Evolutionary conservation across 2,888 invertebrate genomes (phyloP).

Genomic region (Noctua janthina): DNA sequence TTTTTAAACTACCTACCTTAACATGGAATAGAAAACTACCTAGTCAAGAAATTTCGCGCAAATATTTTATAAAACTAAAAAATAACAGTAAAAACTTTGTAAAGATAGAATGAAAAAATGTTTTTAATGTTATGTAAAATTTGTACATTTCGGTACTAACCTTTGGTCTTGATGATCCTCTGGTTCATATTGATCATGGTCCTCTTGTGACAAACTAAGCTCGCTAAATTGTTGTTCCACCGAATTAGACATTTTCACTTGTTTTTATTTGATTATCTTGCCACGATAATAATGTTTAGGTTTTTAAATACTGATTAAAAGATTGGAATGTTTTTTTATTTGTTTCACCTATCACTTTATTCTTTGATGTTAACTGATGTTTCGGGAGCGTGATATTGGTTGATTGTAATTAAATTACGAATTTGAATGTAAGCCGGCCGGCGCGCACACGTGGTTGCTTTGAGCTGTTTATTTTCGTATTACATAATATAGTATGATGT

Average conservation of each 20-base stretch:
- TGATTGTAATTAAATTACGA: slow-evolving; percentile 40
- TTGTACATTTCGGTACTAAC: slow-evolving; percentile 79
- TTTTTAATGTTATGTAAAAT: background rate
- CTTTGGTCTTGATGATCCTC: slow-evolving; percentile 91
- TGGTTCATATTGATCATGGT: slow-evolving; percentile 94
- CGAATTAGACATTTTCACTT: slow-evolving; percentile 85
- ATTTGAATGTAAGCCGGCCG: slow-evolving; percentile 64
- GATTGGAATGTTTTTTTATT: slow-evolving; percentile 64
- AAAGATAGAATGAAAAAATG: background rate
- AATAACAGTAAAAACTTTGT: background rate
- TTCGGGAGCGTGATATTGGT: slow-evolving; percentile 51
- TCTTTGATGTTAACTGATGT: slow-evolving; percentile 28
- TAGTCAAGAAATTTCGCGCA: too few species aligned
- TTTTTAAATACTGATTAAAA: slow-evolving; percentile 59
- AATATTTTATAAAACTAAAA: too few species aligned
- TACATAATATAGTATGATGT: slow-evolving; percentile 80
- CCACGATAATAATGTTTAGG: slow-evolving; percentile 57
- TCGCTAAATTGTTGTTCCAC: slow-evolving; percentile 93
- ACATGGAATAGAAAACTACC: too few species aligned
- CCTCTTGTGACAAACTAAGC: slow-evolving; percentile 92
- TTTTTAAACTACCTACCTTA: too few species aligned
- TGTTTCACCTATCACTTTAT: slow-evolving; percentile 56
- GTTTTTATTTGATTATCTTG: slow-evolving; percentile 46
- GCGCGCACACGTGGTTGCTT: slow-evolving; percentile 83
- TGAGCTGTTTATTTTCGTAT: slow-evolving; percentile 83